Evolutionary conservation across 2,797 vertebrate species (phyloP).

Genomic region (Malurus leucopterus): DNA sequence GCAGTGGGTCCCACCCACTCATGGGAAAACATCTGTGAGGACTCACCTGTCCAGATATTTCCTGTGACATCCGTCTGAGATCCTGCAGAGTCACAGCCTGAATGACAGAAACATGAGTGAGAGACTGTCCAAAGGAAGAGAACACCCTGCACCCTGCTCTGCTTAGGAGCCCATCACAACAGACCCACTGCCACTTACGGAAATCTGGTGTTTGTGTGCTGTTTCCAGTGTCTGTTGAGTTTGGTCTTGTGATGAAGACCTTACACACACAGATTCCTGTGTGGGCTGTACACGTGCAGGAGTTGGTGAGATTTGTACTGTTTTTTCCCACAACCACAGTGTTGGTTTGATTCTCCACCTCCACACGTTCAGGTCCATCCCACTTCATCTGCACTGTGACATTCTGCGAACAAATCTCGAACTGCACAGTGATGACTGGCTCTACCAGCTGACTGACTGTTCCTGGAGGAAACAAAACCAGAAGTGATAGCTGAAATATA

Average conservation of each 20-base stretch:
- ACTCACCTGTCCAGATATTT: not conserved
- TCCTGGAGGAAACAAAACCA: not conserved
- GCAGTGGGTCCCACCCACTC: not conserved
- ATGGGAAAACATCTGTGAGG: not conserved
- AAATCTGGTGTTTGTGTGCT: rapidly evolving
- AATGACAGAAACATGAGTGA: not conserved
- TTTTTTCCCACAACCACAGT: rapidly evolving
- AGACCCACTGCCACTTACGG: not conserved
- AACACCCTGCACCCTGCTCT: not conserved
- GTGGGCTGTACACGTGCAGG: rapidly evolving
- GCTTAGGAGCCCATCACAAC: not conserved
- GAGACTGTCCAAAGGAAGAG: not conserved
- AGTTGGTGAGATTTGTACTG: not conserved
- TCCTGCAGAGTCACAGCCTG: not conserved
- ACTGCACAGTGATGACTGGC: rapidly evolving
- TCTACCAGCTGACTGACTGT: not conserved
- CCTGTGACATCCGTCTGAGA: not conserved
- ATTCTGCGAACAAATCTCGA: rapidly evolving
- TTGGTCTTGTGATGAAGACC: not conserved
- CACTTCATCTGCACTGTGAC: rapidly evolving
- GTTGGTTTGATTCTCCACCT: not conserved
- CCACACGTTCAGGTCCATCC: not conserved
- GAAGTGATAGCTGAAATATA: not conserved
- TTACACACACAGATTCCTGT: rapidly evolving
- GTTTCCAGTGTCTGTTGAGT: not conserved